Evolutionary conservation across 2,797 vertebrate species (phyloP).

Genomic region (Takifugu ocellatus): DNA sequence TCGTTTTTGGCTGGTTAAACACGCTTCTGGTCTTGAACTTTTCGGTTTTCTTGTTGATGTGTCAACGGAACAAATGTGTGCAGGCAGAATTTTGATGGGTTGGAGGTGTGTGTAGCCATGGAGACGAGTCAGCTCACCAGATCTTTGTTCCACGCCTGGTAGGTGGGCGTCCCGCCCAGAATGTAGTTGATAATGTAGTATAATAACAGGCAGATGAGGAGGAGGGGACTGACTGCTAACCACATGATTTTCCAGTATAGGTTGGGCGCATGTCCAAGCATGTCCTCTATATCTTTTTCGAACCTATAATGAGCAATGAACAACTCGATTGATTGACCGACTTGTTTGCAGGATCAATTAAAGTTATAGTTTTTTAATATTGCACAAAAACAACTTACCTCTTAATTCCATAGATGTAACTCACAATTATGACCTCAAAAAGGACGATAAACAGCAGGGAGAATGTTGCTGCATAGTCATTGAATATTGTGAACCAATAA

Average conservation of each 20-base stretch:
- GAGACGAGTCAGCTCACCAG: constrained; percentile 67
- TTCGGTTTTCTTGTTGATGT: too few species aligned
- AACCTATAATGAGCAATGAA: constrained; percentile 72
- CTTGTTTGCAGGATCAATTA: background rate
- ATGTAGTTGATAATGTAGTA: constrained; percentile 88
- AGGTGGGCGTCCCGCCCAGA: constrained; percentile 81
- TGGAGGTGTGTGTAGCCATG: too few species aligned
- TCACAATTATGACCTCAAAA: constrained; percentile 82
- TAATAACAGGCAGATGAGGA: constrained; percentile 83
- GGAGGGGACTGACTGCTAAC: constrained; percentile 79
- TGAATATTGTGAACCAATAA: constrained; percentile 95
- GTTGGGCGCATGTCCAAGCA: constrained; percentile 80
- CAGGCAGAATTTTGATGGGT: too few species aligned
- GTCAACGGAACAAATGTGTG: too few species aligned
- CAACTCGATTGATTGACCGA: background rate
- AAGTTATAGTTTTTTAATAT: background rate
- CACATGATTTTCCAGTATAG: constrained; percentile 90
- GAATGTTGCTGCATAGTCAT: constrained; percentile 86
- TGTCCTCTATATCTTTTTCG: constrained; percentile 85
- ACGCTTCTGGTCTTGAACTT: too few species aligned
- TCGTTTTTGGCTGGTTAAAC: too few species aligned
- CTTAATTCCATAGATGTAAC: constrained; percentile 85
- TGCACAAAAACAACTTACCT: constrained; percentile 67
- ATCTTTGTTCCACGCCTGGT: constrained; percentile 88
- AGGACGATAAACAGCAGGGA: constrained; percentile 90